These are phyloP conservation scores for Akabosia matsudoensis DNA, from an alignment of 1,140 invertebrate genomes.

Conservation along the genomic window DNA sequence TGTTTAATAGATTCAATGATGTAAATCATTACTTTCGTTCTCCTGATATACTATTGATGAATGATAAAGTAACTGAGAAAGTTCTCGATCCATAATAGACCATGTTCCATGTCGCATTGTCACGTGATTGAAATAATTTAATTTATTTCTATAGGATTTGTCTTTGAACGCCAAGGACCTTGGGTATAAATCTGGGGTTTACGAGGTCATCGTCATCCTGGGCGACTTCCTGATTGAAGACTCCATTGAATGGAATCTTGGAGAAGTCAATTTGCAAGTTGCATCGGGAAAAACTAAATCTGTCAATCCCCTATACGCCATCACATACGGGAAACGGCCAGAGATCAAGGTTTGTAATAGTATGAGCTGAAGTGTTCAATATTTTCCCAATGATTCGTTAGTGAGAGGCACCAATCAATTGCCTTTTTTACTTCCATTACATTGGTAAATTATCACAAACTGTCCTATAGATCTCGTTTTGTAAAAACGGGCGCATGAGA, in stretches of 20 bases:
- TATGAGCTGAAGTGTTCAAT: background rate
- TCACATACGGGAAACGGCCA: constrained; percentile 64
- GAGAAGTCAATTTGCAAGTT: constrained; percentile 71
- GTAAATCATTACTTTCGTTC: constrained; percentile 39
- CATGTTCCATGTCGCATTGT: too few relatives aligned
- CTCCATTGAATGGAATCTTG: constrained; percentile 81
- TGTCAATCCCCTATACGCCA: constrained; percentile 48
- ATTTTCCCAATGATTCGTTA: constrained; percentile 44
- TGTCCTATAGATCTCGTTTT: constrained; percentile 42
- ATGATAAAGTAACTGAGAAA: background rate
- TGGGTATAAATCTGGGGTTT: constrained; percentile 69
- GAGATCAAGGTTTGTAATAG: constrained; percentile 66
- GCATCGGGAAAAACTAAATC: constrained; percentile 51
- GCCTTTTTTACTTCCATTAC: constrained; percentile 35
- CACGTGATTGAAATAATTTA: too few relatives aligned
- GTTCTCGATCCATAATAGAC: too few relatives aligned
- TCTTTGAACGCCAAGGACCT: constrained; percentile 77
- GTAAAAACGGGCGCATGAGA: too few relatives aligned
- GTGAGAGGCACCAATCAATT: constrained; percentile 27
- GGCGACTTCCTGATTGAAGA: constrained; percentile 88
- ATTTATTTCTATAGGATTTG: constrained; percentile 69
- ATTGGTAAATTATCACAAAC: constrained; percentile 39
- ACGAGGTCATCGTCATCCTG: constrained; percentile 78
- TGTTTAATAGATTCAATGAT: too few relatives aligned
- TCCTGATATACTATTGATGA: constrained; percentile 35